A percentile compares a stretch with the other conserved stretches of the same genome.
Evolutionary conservation across 2,888 invertebrate species (phyloP).

Genomic region (Orchesella flavescens): DNA sequence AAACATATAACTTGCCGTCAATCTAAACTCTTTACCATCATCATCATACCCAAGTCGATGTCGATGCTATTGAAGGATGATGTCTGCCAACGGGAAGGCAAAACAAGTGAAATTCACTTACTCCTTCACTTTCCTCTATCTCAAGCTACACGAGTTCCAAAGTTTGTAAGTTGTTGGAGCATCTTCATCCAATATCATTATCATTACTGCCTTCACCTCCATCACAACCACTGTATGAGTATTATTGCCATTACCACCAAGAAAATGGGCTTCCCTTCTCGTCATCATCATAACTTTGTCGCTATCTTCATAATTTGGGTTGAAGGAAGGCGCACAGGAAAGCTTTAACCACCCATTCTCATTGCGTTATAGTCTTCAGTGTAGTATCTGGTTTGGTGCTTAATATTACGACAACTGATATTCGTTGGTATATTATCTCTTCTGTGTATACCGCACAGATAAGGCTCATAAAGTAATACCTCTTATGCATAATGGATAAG

Average conservation of each 20-base stretch:
- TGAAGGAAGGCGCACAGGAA: background rate
- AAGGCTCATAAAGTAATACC: conserved; percentile 41
- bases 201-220: conserved; percentile 15
- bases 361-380: conserved; percentile 8
- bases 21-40: background rate
- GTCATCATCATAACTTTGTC: conserved; percentile 15
- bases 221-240: conserved; percentile 12
- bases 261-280: conserved; percentile 26
- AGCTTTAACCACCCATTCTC: background rate
- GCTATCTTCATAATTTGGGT: conserved; percentile 1
- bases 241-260: conserved; percentile 30
- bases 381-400: background rate
- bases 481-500: conserved; percentile 41
- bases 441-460: background rate
- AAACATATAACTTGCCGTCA: background rate
- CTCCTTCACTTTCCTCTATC: no score
- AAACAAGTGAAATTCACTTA: background rate
- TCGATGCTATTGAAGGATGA: no score
- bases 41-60: no score
- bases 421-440: no score
- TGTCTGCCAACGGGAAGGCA: background rate
- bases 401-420: no score
- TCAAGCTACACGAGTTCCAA: background rate
- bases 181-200: conserved; percentile 21
- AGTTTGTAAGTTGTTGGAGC: background rate